Percentiles rank a stretch among this genome's conserved stretches.
Conservation (phyloP, 2,797 vertebrate genomes). For the Acrossocheilus wenchowensis region DNA sequence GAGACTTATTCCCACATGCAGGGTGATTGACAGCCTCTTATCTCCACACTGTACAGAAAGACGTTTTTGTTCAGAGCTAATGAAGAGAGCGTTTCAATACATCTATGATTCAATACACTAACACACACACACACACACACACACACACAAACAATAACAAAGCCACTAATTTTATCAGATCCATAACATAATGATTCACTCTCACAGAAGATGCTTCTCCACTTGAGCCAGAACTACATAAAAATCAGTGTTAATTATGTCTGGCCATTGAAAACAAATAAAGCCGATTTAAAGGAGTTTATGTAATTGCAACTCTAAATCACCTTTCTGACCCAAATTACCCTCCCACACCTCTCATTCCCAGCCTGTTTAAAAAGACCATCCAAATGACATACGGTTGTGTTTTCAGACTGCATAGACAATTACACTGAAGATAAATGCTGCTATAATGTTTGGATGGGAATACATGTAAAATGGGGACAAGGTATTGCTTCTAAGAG, state of each 20-base stretch:
- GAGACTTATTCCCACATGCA: slow-evolving; percentile 10
- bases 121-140: background rate
- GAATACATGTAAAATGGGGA: slow-evolving; percentile 5
- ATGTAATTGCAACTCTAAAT: slow-evolving; percentile 49
- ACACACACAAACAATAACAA: background rate
- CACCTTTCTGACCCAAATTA: slow-evolving; percentile 21
- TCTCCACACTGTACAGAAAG: slow-evolving; percentile 19
- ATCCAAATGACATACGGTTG: background rate
- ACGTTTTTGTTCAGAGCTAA: slow-evolving; percentile 21
- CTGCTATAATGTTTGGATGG: slow-evolving; percentile 1
- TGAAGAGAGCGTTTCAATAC: slow-evolving; percentile 10
- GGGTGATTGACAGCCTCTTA: slow-evolving; percentile 29
- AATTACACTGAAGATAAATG: slow-evolving; percentile 3
- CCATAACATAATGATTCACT: slow-evolving; percentile 15
- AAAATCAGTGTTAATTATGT: slow-evolving; percentile 16
- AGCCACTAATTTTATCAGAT: slow-evolving; percentile 8
- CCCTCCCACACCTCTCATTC: slow-evolving; percentile 14
- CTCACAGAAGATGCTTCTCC: background rate
- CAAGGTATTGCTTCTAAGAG: background rate
- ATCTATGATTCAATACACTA: background rate
- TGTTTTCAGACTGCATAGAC: slow-evolving; percentile 26
- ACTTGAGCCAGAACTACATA: background rate
- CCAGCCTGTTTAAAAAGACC: background rate
- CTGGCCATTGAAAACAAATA: background rate
- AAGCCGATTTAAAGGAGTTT: slow-evolving; percentile 21